phyloP scores from a whole-genome alignment of 2,888 invertebrate genomes.

The Lepidonotus clava region DNA sequence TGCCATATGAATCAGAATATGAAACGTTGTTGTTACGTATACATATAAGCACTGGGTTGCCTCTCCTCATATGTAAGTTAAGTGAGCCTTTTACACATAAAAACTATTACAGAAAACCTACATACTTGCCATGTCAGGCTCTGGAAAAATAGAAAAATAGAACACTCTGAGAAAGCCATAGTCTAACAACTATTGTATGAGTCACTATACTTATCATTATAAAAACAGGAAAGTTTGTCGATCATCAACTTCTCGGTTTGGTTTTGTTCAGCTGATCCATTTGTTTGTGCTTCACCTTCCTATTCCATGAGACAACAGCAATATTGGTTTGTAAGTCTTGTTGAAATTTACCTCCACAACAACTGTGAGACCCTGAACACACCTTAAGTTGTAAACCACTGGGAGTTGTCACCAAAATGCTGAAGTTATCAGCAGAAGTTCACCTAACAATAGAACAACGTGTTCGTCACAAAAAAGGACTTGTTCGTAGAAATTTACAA shows the following conservation, averaged over 20 bases:
- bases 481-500: not conserved
- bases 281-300: not conserved
- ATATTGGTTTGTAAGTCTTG: constrained; percentile 22
- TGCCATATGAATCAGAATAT: too few relatives aligned
- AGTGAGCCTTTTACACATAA: not conserved
- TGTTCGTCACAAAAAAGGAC: not conserved
- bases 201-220: not conserved
- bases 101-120: not conserved
- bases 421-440: not conserved
- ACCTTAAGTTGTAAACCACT: not conserved
- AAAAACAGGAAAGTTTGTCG: not conserved
- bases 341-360: not conserved
- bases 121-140: not conserved
- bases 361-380: not conserved
- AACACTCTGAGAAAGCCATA: not conserved
- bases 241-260: not conserved
- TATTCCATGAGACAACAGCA: not conserved
- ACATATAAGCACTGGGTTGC: not conserved
- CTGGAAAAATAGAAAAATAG: constrained; percentile 44
- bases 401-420: not conserved
- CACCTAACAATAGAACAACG: not conserved
- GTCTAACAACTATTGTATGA: not conserved
- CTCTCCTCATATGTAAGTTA: too few relatives aligned
- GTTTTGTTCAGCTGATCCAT: not conserved
- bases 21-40: too few relatives aligned